These are phyloP conservation scores for Chauna torquata DNA, from an alignment of 2,113 vertebrate species.

Conservation along the genomic window DNA sequence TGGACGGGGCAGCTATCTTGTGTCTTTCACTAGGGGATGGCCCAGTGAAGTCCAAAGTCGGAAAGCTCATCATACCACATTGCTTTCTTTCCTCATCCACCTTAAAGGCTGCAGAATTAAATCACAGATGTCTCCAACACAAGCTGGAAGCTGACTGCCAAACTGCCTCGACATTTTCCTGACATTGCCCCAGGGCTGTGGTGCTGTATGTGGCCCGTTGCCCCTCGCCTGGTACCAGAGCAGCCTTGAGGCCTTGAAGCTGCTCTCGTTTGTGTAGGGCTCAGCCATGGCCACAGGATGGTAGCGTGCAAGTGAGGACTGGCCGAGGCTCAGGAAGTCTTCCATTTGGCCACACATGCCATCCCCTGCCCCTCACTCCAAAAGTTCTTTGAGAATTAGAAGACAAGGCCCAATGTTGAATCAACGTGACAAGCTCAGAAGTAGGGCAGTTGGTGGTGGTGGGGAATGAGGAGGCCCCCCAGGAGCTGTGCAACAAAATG, in stretches of 20 bases:
- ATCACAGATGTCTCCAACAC: not conserved
- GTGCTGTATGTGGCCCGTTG: not conserved
- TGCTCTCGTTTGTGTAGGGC: not conserved
- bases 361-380: not conserved
- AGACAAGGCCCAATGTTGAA: not conserved
- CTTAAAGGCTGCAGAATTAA: not conserved
- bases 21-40: not conserved
- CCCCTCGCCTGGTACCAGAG: not conserved
- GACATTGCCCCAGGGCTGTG: not conserved
- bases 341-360: not conserved
- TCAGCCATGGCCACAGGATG: not conserved
- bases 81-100: not conserved
- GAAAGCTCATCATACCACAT: not conserved
- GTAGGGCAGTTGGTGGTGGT: rapidly evolving
- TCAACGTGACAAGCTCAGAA: not conserved
- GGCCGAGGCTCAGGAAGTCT: not conserved
- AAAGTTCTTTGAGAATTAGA: not conserved
- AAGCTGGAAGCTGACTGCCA: not conserved
- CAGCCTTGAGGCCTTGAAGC: not conserved
- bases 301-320: not conserved
- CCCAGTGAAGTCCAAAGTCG: not conserved
- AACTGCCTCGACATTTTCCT: not conserved
- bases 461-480: not conserved
- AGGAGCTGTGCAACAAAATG: not conserved
- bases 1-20: not conserved